Evolutionary conservation across 2,797 vertebrate species (phyloP), one percentile per base, ranked within the genome.

Genomic region (Alectoris magna): DNA sequence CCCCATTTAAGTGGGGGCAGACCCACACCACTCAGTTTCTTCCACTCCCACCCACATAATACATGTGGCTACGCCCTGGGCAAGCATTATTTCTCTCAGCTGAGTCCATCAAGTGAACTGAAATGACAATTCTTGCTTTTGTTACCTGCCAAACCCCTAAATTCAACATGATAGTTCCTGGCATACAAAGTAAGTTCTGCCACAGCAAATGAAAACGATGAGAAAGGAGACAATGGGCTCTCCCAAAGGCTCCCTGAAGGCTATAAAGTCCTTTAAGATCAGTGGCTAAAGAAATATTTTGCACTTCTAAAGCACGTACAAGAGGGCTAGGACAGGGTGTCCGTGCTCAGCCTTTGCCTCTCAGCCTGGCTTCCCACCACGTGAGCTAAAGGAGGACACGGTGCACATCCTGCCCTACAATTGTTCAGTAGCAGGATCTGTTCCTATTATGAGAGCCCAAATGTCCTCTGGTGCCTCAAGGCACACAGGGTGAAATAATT

Each of bases 171-270:
- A 2, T 10, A 6, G 1, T 41, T 56, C 69, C 9, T 43, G 43
- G 15, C 16, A 1, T 19, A 5, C 6, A 48, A 59, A 41, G 43
- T 1, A 58, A 63, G 31, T 12, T 51, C n/a, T 46, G 68, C 1
- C 6, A 26, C 36, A 49, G 74, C 51, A 53, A 70, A 38, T 2
- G 22, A 67, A 60, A 2, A 6, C 3, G 6, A 21, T 10, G 62
- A 29, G 51, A 41, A 70, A 38, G 48, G 27, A 70, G 14, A 4
- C 26, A 49, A 59, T 5, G 36, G 29, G 36, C 7, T 84, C 59
- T 84, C 56, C 29, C 0, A 0, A 41, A 0, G 7, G 34, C 22
- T 68, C 75, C 22, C 44, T 58, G 3, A 38, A 67, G 36, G 29
- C 39, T 71, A 53, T 14, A 4, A 59, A 76, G 24, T 51, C 29